Percentiles rank a stretch among this genome's conserved stretches.
Evolutionary conservation across 2,113 vertebrate species (phyloP).

Genomic region (Cheirogaleus medius): DNA sequence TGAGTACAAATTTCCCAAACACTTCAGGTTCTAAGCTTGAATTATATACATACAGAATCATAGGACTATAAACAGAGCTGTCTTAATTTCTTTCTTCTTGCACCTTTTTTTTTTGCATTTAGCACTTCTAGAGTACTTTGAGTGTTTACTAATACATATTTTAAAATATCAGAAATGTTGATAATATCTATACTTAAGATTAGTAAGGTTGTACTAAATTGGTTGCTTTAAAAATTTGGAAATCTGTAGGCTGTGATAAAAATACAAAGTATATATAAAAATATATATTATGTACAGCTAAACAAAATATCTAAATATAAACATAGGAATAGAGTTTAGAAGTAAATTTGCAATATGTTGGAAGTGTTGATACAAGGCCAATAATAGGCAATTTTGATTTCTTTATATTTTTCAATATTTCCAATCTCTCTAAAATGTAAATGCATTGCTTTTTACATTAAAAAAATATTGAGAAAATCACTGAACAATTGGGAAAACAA

Average conservation of each 20-base stretch:
- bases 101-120: not conserved
- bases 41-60: not conserved
- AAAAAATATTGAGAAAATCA: not conserved
- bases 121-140: not conserved
- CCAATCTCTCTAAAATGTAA: not conserved
- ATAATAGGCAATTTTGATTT: not conserved
- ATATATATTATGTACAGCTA: not conserved
- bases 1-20: not conserved
- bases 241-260: not conserved
- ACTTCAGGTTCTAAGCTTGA: not conserved
- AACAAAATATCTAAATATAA: not conserved
- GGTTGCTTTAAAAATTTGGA: not conserved
- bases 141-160: not conserved
- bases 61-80: not conserved
- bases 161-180: not conserved
- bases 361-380: not conserved
- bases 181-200: not conserved
- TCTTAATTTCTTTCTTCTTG: not conserved
- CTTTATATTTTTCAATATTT: not conserved
- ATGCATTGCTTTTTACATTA: not conserved
- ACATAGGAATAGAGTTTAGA: not conserved
- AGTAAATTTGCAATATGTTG: not conserved
- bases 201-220: not conserved
- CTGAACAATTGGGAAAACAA: not conserved
- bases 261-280: not conserved